Conservation (phyloP, 1,140 invertebrate species). For the Aradophagus sp. region DNA sequence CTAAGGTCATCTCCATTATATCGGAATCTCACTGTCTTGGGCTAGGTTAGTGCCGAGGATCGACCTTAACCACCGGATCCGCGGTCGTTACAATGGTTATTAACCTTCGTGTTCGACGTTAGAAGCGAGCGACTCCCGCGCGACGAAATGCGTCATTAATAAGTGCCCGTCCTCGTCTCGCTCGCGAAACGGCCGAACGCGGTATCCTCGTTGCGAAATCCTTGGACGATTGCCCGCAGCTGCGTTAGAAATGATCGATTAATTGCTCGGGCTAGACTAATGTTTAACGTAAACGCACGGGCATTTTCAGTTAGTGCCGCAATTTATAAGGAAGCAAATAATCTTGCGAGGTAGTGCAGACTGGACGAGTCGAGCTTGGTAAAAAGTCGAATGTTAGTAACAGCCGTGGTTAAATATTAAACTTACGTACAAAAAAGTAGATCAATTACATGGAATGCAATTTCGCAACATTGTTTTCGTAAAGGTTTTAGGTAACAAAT, state of each 20-base stretch:
- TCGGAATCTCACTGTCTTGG: slow-evolving; percentile 66
- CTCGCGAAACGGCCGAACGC: neutral
- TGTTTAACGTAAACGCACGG: slow-evolving; percentile 13
- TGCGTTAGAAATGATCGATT: slow-evolving; percentile 41
- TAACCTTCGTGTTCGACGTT: slow-evolving; percentile 64
- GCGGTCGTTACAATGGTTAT: slow-evolving; percentile 65
- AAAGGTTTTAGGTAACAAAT: too few species aligned
- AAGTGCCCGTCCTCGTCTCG: slow-evolving; percentile 38
- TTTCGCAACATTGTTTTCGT: too few species aligned
- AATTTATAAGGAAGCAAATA: slow-evolving; percentile 35
- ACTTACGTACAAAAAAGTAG: too few species aligned
- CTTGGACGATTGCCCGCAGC: slow-evolving; percentile 35
- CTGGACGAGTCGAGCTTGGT: slow-evolving; percentile 8
- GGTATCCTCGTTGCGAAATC: slow-evolving; percentile 41
- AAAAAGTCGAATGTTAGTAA: too few species aligned
- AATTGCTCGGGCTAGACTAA: slow-evolving; percentile 23
- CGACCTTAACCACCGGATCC: slow-evolving; percentile 56
- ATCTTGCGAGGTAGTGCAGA: too few species aligned
- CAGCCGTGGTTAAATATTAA: too few species aligned
- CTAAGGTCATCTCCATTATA: slow-evolving; percentile 71
- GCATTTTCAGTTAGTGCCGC: slow-evolving; percentile 19
- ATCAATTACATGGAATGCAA: too few species aligned
- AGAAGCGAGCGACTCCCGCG: slow-evolving; percentile 39
- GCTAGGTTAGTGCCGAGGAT: slow-evolving; percentile 56
- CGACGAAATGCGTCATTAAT: slow-evolving; percentile 61